A percentile compares a stretch with the other conserved stretches of the same genome.
Evolutionary conservation across 2,888 invertebrate genomes (phyloP).

Genomic region (Trachelus tabidus): DNA sequence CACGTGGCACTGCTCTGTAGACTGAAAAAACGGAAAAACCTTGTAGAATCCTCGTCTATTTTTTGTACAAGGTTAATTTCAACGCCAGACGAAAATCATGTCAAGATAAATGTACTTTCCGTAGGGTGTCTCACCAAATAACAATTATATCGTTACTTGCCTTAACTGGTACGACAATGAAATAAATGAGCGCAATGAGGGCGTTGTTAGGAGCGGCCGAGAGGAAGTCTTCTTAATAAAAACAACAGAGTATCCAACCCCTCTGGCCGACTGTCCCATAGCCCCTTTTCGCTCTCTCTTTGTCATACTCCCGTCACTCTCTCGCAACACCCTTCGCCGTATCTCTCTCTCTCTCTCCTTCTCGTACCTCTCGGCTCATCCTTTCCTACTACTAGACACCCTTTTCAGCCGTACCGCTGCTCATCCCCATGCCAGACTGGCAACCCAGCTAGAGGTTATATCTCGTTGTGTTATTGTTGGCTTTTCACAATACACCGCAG

Average conservation of each 20-base stretch:
- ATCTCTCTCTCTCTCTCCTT: slow-evolving; percentile 13
- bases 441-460: slow-evolving; percentile 2
- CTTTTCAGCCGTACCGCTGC: not conserved
- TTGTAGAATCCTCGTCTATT: not conserved
- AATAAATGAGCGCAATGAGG: slow-evolving; percentile 23
- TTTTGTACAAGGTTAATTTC: not conserved
- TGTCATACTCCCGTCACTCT: slow-evolving; percentile 3
- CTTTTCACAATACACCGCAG: slow-evolving; percentile 38
- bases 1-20: not conserved
- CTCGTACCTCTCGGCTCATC: slow-evolving; percentile 25
- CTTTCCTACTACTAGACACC: slow-evolving; percentile 19
- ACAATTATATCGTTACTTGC: slow-evolving; percentile 24
- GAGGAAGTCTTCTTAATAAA: slow-evolving; percentile 19
- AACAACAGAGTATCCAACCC: slow-evolving; percentile 5
- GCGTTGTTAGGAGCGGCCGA: slow-evolving; percentile 6
- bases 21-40: not conserved
- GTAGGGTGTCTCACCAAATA: slow-evolving; percentile 15
- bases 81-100: not conserved
- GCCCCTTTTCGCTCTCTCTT: not conserved
- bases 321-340: slow-evolving; percentile 17
- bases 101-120: not conserved
- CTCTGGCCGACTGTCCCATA: not conserved
- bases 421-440: not conserved
- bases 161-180: slow-evolving; percentile 23
- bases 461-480: slow-evolving; percentile 35